A percentile compares a stretch with the other conserved stretches of the same genome.
phyloP scores from a whole-genome alignment of 2,113 vertebrate species.

The Capreolus pygargus region DNA sequence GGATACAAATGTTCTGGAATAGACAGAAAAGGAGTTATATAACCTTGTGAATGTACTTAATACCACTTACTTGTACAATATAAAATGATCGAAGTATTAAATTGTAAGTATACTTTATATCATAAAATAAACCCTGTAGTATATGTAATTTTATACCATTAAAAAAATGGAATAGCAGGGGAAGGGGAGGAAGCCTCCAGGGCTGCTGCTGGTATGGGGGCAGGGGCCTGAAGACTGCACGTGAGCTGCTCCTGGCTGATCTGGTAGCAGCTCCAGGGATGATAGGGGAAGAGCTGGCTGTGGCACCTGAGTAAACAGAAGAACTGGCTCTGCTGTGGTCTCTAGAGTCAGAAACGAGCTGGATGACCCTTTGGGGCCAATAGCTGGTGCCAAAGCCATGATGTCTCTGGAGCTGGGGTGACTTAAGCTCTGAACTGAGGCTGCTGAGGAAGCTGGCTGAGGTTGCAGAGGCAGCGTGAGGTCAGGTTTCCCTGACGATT shows the following conservation, averaged over 20 bases:
- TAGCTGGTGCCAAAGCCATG: neutral
- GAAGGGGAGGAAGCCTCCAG: neutral
- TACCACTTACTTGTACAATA: neutral
- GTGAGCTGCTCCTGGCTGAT: neutral
- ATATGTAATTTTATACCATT: neutral
- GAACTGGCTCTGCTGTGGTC: neutral
- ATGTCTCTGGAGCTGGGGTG: neutral
- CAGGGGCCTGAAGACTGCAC: accelerated
- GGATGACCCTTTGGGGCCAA: neutral
- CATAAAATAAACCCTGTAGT: neutral
- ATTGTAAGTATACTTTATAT: neutral
- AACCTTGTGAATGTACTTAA: neutral
- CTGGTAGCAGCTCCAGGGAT: neutral
- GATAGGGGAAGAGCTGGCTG: neutral
- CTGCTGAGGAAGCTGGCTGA: neutral
- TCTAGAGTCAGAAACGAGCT: neutral
- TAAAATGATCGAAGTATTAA: neutral
- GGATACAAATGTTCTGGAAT: neutral
- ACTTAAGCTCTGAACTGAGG: neutral
- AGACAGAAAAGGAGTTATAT: neutral
- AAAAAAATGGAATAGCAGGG: neutral
- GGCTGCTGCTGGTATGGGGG: neutral
- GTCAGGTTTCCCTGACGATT: neutral
- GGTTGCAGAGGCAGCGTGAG: neutral
- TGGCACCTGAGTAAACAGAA: neutral